Evolutionary conservation across 1,140 invertebrate species (phyloP).

Genomic region (Leptonema lineaticorne): DNA sequence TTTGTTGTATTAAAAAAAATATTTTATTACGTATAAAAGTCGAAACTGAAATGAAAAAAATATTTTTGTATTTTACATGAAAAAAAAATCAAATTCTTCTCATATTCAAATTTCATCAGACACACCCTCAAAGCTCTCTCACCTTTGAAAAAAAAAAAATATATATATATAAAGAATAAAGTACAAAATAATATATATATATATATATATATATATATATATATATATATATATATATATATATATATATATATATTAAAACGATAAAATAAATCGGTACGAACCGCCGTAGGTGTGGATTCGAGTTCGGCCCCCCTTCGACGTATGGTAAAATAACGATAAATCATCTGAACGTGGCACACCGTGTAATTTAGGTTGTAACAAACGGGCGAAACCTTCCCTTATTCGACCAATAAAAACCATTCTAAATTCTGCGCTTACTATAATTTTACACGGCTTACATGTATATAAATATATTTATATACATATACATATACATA

Average conservation of each 20-base stretch:
- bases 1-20: no score
- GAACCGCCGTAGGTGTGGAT: slow-evolving; percentile 10
- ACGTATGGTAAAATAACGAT: slow-evolving; percentile 1
- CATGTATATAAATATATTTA: neutral
- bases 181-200: neutral
- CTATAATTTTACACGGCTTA: slow-evolving; percentile 7
- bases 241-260: neutral
- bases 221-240: neutral
- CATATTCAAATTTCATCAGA: no score
- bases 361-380: slow-evolving; percentile 9
- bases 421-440: slow-evolving; percentile 9
- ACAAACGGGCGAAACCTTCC: slow-evolving; percentile 16
- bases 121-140: neutral
- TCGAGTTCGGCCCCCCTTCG: neutral
- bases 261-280: no score
- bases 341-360: slow-evolving; percentile 11
- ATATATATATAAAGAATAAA: neutral
- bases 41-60: no score
- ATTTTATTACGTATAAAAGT: no score
- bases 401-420: slow-evolving; percentile 19
- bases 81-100: no score
- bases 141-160: neutral
- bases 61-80: no score
- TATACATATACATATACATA: no score
- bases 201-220: neutral